Evolutionary conservation across 2,888 invertebrate genomes (phyloP), one percentile per base, ranked within the genome.

Genomic region (Dorcus hopei): DNA sequence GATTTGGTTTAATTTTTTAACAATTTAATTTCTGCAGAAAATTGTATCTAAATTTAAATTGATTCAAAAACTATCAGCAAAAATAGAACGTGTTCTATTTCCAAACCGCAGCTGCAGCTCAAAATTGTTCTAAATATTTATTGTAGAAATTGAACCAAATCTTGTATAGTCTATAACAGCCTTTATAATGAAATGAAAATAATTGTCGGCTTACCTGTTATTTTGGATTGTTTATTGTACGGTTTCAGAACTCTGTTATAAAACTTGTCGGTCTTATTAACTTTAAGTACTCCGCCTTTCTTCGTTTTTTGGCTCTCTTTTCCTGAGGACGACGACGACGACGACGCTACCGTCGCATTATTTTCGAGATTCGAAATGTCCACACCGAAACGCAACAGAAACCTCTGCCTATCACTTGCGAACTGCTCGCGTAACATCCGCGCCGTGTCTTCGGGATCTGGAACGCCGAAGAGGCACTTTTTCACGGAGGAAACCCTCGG

Each of bases 391-490:
- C 84, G 78, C 59, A 80, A 80, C 54, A 82, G 81, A 69, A 87
- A 85, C 54, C 83, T 80, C 66, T 82, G 81, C 67, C 83, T 78
- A 62, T 86, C 86, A 58, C 80, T 76, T 41, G 81, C 79, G 57
- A 85, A 80, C 62, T 86, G 84, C 58, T 87, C 85, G 39, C 84
- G 81, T 64, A 86, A 79, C 66, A 87, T 73, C 40, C 82, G 80
- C 52, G 78, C 80, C 3, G 85, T 85, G 54, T 86, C 86, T 26
- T 82, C 81, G 3, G 83, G 74, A 67, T 84, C 83, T 9, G 86
- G 82, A 1, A 80, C 80, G 7, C 87, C 87, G 67, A 87, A 87
- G 3, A 87, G 74, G 69, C 87, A 87, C 71, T 81, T 82, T 75
- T 82, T 82, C 69, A 80, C 80, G 26, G 26, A 33, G 6, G 26